phyloP scores from a whole-genome alignment of 1,140 invertebrate species.

The Caenorhabditis remanei region DNA sequence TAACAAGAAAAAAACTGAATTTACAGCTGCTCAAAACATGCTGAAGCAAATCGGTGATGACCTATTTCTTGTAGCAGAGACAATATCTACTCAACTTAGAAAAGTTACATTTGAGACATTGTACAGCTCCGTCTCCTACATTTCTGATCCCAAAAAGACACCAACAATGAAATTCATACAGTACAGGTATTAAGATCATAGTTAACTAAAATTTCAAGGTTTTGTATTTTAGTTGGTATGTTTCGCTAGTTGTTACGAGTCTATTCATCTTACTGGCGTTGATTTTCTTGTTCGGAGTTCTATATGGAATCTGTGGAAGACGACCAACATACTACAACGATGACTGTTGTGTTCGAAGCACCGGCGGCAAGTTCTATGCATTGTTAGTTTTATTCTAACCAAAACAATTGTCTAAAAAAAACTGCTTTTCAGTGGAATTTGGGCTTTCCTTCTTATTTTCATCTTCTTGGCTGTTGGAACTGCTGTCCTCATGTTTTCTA shows the following conservation, averaged over 20 bases:
- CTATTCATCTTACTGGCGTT: slow-evolving; percentile 74
- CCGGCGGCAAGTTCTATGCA: slow-evolving; percentile 73
- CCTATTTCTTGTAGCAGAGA: slow-evolving; percentile 67
- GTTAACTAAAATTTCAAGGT: not conserved
- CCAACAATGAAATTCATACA: slow-evolving; percentile 62
- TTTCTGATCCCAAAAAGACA: slow-evolving; percentile 63
- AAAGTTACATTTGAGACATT: slow-evolving; percentile 68
- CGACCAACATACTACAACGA: slow-evolving; percentile 76
- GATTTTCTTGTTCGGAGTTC: slow-evolving; percentile 74
- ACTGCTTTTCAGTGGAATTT: slow-evolving; percentile 74
- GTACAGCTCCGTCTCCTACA: slow-evolving; percentile 63
- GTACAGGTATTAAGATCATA: slow-evolving; percentile 61
- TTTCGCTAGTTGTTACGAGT: slow-evolving; percentile 71
- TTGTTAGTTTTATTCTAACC: slow-evolving; percentile 67
- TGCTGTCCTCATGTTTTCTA: slow-evolving; percentile 70
- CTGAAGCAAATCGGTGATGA: slow-evolving; percentile 69
- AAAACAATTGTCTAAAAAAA: not conserved
- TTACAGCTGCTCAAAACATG: slow-evolving; percentile 65
- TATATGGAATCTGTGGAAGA: slow-evolving; percentile 76
- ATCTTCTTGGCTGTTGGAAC: slow-evolving; percentile 69
- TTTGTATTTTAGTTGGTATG: slow-evolving; percentile 71
- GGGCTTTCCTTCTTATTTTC: slow-evolving; percentile 71
- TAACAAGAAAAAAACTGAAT: not conserved
- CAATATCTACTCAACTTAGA: slow-evolving; percentile 62
- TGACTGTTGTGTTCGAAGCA: slow-evolving; percentile 76